Evolutionary conservation across 2,888 invertebrate genomes (phyloP), one percentile per base, ranked within the genome.

Genomic region (Lottia scabra): DNA sequence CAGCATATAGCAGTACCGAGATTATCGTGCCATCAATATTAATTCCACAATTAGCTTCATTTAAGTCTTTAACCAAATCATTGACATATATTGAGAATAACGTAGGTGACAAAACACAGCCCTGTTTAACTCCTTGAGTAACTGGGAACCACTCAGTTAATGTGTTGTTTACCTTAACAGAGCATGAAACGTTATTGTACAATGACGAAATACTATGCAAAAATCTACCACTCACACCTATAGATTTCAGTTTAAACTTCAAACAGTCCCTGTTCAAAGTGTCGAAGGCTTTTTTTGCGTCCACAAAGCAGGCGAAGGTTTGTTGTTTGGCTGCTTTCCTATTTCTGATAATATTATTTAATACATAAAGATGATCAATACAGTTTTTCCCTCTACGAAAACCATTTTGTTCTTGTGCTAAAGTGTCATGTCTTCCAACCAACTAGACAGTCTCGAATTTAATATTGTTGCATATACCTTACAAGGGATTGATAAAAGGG

Each of bases 221-320:
- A 45, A 74, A 63, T 38, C 38, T 46, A 27, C 74, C 74, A 16
- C 48, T 38, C 13, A 71, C 56, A 19, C 65, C 71, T 15, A 65
- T 26, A 30, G 45, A n/a, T n/a, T n/a, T n/a, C n/a, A 13, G 38
- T 64, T 74, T 74, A 64, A 38, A 64, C 70, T 44, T 48, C 19
- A 74, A 19, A 16, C 56, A 30, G 15, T 65, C 63, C 15, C 70
- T 19, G 63, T 73, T 38, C n/a, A 74, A 71, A 65, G n/a, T 68
- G 38, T 74, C 74, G 26, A 74, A 74, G 10, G 71, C 74, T 64
- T 71, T 68, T n/a, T 66, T 63, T 4, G 63, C 63, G 62, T 74
- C 74, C 5, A 71, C 44, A 64, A 69, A 74, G 26, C 74, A 74
- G 3, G 65, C 71, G 68, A 68, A 74, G 10, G 74, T 74, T 15